Percentiles rank a stretch among this genome's conserved stretches.
phyloP scores from a whole-genome alignment of 2,113 vertebrate species.

The Sturnira hondurensis region DNA sequence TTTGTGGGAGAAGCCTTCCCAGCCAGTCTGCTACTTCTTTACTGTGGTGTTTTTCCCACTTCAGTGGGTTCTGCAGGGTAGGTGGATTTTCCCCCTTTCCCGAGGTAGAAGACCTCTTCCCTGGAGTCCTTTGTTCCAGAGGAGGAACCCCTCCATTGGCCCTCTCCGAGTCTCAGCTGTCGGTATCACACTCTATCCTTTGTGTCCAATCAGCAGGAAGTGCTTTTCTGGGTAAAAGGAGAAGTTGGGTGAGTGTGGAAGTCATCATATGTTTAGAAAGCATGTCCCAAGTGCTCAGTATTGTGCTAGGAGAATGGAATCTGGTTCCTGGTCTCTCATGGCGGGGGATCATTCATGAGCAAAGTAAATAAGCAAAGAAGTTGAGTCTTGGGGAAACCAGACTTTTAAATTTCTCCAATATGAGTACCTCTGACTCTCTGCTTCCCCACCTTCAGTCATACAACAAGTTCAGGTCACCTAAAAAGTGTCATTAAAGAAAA shows the following conservation, averaged over 20 bases:
- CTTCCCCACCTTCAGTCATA: not conserved
- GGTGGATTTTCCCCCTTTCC: not conserved
- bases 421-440: not conserved
- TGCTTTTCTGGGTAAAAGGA: not conserved
- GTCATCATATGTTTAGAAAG: not conserved
- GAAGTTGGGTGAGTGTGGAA: not conserved
- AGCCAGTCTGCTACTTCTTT: not conserved
- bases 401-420: not conserved
- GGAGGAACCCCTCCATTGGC: not conserved
- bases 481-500: not conserved
- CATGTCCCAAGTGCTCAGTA: not conserved
- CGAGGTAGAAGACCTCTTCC: not conserved
- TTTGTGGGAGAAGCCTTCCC: not conserved
- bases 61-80: not conserved
- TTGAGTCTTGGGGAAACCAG: not conserved
- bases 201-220: not conserved
- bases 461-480: not conserved
- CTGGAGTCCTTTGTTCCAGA: not conserved
- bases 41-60: accelerated
- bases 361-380: not conserved
- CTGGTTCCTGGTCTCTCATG: not conserved
- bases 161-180: not conserved
- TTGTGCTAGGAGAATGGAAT: not conserved
- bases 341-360: not conserved
- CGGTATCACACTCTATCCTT: not conserved